A percentile compares a stretch with the other conserved stretches of the same genome.
Evolutionary conservation across 1,140 invertebrate species (phyloP).

Genomic region (Calliphora vicina): DNA sequence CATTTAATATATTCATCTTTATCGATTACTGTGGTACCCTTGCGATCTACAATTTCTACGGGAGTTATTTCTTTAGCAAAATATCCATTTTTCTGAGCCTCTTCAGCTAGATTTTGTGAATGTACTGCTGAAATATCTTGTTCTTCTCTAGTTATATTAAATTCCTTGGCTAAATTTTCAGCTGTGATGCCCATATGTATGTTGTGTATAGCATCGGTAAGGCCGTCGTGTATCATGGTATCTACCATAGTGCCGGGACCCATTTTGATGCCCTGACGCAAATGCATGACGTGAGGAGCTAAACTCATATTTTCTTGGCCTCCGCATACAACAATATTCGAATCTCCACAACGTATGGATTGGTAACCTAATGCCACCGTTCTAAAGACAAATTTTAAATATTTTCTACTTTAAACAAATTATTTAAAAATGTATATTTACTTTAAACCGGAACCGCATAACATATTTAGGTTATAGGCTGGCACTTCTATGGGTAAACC

Average conservation of each 20-base stretch:
- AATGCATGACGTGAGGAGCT: constrained; percentile 74
- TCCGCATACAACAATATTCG: constrained; percentile 78
- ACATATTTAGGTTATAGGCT: constrained; percentile 81
- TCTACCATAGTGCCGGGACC: constrained; percentile 74
- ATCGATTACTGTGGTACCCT: constrained; percentile 66
- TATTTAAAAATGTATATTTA: constrained; percentile 61
- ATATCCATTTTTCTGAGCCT: constrained; percentile 70
- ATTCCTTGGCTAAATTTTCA: constrained; percentile 82
- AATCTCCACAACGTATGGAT: constrained; percentile 76
- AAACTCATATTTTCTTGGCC: constrained; percentile 89
- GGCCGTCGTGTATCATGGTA: constrained; percentile 78
- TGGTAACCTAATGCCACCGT: constrained; percentile 75
- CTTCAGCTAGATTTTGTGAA: constrained; percentile 77
- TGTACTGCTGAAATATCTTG: constrained; percentile 79
- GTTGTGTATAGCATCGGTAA: constrained; percentile 81
- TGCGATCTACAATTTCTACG: constrained; percentile 67
- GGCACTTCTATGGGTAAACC: constrained; percentile 79
- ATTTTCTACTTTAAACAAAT: too few relatives aligned
- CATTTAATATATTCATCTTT: constrained; percentile 76
- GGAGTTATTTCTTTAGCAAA: constrained; percentile 79
- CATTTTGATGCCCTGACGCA: constrained; percentile 76
- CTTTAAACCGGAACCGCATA: constrained; percentile 88
- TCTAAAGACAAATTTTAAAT: constrained; percentile 62
- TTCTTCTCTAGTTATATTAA: constrained; percentile 72
- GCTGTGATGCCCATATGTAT: constrained; percentile 88